Conservation (phyloP, 2,888 invertebrate species). For the Drosophila pseudotakahashii region DNA sequence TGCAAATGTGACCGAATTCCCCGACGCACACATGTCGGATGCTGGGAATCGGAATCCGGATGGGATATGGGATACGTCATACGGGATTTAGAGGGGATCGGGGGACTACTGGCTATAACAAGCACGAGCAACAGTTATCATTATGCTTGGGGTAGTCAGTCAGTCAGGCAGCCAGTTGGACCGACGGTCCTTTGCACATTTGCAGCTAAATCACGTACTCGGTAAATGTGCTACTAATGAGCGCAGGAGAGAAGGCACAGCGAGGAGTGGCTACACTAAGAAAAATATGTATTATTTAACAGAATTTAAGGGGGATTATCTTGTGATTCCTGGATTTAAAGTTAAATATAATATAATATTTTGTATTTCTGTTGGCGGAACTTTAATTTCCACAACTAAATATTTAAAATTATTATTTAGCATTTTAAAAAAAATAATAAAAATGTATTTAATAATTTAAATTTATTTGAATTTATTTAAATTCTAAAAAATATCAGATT, state of each 20-base stretch:
- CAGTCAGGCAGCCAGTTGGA: conserved; percentile 7
- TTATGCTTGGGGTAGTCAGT: conserved; percentile 25
- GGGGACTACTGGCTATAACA: neutral
- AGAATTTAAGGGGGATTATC: too few species aligned
- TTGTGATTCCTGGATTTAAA: too few species aligned
- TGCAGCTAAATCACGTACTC: conserved; percentile 74
- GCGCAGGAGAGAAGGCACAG: conserved; percentile 43
- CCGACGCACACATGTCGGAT: conserved; percentile 1
- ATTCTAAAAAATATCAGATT: too few species aligned
- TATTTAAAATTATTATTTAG: too few species aligned
- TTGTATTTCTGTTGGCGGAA: too few species aligned
- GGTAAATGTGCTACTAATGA: conserved; percentile 77
- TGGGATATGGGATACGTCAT: neutral
- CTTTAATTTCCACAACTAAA: too few species aligned
- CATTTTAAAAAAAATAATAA: too few species aligned
- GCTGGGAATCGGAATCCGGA: neutral
- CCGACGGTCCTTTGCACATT: conserved; percentile 54
- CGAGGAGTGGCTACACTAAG: conserved; percentile 1
- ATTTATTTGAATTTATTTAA: too few species aligned
- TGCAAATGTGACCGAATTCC: conserved; percentile 7
- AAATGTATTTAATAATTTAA: too few species aligned
- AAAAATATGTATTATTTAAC: neutral
- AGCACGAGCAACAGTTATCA: conserved; percentile 53
- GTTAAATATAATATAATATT: too few species aligned
- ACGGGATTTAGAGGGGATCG: conserved; percentile 4